Evolutionary conservation across 2,113 vertebrate species (phyloP).

Genomic region (Gnathonemus echidnorhynchus): DNA sequence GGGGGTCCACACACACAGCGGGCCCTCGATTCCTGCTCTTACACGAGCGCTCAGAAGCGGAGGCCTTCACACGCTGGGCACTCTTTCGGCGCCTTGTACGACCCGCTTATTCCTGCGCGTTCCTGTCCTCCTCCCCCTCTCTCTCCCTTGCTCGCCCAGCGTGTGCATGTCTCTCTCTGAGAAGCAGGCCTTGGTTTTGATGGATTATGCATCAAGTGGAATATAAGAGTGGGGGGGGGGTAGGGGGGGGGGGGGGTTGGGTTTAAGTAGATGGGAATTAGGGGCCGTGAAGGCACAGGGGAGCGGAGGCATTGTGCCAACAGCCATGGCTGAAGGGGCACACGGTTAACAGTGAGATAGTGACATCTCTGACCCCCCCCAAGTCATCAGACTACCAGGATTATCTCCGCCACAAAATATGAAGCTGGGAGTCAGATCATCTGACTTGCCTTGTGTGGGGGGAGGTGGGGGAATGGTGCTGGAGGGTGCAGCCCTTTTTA

Average conservation of each 20-base stretch:
- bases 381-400: neutral
- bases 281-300: neutral
- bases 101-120: neutral
- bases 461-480: neutral
- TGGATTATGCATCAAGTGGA: constrained; percentile 13
- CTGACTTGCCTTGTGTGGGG: neutral
- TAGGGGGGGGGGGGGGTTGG: neutral
- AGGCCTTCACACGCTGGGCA: neutral
- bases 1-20: neutral
- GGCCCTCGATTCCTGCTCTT: neutral
- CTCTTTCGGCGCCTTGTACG: neutral
- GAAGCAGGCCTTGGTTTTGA: neutral
- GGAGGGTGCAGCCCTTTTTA: neutral
- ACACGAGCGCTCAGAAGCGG: neutral
- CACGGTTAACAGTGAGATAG: neutral
- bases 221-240: neutral
- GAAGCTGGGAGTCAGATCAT: neutral
- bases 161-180: neutral
- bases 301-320: neutral
- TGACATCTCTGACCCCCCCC: neutral
- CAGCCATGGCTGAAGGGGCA: neutral
- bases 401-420: neutral
- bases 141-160: neutral
- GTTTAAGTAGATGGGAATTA: neutral
- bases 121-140: neutral